phyloP scores from a whole-genome alignment of 2,113 vertebrate genomes.

The Seriola dumerili region DNA sequence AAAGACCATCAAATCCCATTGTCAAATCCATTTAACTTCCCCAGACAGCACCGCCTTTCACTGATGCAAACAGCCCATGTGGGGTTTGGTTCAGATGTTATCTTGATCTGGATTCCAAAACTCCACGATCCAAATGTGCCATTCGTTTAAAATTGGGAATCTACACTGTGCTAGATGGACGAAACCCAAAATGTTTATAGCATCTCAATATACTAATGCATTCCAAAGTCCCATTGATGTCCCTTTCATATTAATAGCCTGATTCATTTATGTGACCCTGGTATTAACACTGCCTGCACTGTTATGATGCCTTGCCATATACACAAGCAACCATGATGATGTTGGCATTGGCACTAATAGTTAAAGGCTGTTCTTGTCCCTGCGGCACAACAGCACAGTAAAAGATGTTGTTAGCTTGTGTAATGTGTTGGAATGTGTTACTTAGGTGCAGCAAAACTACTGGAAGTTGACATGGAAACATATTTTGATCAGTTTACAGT shows the following conservation, averaged over 20 bases:
- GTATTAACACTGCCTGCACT: conserved; percentile 13
- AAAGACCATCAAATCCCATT: conserved; percentile 75
- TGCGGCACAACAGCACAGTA: conserved; percentile 23
- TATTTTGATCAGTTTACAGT: conserved; percentile 6
- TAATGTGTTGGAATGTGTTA: not conserved
- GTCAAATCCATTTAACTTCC: conserved; percentile 79
- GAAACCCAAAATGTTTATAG: conserved; percentile 33
- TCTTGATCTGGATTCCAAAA: conserved; percentile 68
- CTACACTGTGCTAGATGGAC: conserved; percentile 29
- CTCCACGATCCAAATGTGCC: conserved; percentile 45
- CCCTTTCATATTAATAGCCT: conserved; percentile 30
- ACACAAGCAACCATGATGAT: not conserved
- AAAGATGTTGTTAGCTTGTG: conserved; percentile 12
- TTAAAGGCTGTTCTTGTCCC: conserved; percentile 1
- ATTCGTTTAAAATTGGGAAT: conserved; percentile 35
- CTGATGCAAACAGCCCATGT: conserved; percentile 72
- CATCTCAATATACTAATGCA: not conserved
- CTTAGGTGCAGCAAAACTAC: too few species aligned
- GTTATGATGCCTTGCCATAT: conserved; percentile 1
- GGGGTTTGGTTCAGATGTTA: conserved; percentile 74
- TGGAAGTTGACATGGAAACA: not conserved
- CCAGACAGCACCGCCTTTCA: conserved; percentile 63
- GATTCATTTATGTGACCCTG: conserved; percentile 12
- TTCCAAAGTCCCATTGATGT: conserved; percentile 1
- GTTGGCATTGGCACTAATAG: conserved; percentile 7